Base-by-base conservation (phyloP, 2,113 vertebrate genomes). In the Gobiocypris rarus region DNA sequence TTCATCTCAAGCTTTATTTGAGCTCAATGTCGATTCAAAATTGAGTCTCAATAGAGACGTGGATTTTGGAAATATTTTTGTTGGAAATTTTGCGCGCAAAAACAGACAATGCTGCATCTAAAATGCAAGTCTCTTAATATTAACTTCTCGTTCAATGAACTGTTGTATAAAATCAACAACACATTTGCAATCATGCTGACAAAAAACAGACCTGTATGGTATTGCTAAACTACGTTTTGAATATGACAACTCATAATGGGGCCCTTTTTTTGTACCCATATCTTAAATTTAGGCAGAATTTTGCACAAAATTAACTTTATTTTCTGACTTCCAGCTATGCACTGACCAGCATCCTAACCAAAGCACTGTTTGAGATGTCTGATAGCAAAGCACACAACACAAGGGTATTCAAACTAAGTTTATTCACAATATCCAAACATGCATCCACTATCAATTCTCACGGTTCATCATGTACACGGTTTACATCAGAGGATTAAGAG, bases 381-480 rank as follows among this genome's bases (percentile, higher is more conserved):
- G 24, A 63, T 9, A 70, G 38, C 67, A 43, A 43, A 5, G 10
- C 67, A 73, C 69, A 73, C 19, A 26, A 43, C 54, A 43, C 34
- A 78, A 22, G 56, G 34, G 75, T 11, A 43, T 43, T 79, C 56
- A 63, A 59, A 77, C 52, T 24, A 76, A 17, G n/a, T 78, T 78
- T 78, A 61, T 45, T 61, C 56, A 61, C 76, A 78, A 78, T 26
- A 77, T 58, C 17, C 54, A 59, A 5, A 56, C 45, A 52, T 5
- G 26, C 13, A 81, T n/a, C n/a, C 75, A 78, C 74, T 41, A 28
- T 26, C 19, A 58, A 52, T 11, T 81, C 71, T 65, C n/a, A n/a
- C n/a, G n/a, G n/a, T n/a, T 82, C 78, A 84, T 3, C 45, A 85
- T 92, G 92, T 89, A 94, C 77, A 83, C 10, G 31, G 65, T 65